These are phyloP conservation scores for Micrasema minimum DNA, from an alignment of 1,140 invertebrate genomes.

Conservation along the genomic window DNA sequence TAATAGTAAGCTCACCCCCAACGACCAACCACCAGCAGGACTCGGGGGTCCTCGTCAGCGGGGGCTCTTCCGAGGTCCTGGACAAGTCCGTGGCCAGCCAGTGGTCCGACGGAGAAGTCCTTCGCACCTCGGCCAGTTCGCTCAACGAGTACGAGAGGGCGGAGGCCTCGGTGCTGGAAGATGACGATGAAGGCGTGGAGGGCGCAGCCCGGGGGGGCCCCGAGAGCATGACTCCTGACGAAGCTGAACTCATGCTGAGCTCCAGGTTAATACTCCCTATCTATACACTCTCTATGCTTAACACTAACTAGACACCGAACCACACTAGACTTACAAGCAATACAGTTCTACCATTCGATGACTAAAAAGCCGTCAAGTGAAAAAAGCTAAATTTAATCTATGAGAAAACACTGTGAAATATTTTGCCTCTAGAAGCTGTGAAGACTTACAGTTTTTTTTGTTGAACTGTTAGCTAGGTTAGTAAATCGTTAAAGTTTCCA, in stretches of 20 bases:
- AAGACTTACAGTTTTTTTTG: too few species aligned
- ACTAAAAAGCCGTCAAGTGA: too few species aligned
- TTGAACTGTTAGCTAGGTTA: too few species aligned
- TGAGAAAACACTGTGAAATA: too few species aligned
- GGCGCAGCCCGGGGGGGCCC: conserved; percentile 59
- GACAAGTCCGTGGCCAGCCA: conserved; percentile 67
- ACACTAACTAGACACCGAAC: background rate
- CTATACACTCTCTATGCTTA: background rate
- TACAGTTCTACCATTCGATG: too few species aligned
- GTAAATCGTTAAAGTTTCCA: too few species aligned
- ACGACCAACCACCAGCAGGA: conserved; percentile 65
- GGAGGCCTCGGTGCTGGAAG: conserved; percentile 56
- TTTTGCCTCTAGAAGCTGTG: too few species aligned
- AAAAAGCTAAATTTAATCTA: too few species aligned
- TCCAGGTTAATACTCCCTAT: conserved; percentile 69
- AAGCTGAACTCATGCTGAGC: conserved; percentile 84
- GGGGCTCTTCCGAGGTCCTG: conserved; percentile 66
- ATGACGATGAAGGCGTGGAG: conserved; percentile 51
- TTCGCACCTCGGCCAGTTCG: conserved; percentile 43
- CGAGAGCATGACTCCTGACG: conserved; percentile 84
- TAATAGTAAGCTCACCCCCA: conserved; percentile 54
- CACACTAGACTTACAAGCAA: too few species aligned
- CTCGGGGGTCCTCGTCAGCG: conserved; percentile 65
- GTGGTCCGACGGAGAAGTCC: conserved; percentile 61
- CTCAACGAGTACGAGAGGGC: conserved; percentile 52